These are phyloP conservation scores for Nothura maculosa DNA, from an alignment of 2,797 vertebrate species.

Conservation along the genomic window DNA sequence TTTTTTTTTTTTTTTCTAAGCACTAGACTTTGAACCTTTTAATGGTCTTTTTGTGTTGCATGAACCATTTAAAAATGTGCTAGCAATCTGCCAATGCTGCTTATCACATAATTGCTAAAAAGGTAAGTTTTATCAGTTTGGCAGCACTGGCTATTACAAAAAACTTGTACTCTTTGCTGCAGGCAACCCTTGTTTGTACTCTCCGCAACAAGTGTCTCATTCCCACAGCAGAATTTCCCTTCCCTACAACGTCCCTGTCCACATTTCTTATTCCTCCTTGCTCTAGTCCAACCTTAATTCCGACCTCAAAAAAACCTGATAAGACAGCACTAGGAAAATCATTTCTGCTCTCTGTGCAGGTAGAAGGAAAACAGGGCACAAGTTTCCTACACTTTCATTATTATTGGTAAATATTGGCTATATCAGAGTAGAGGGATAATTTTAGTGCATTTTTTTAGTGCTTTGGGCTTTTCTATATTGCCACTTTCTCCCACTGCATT, in stretches of 20 bases:
- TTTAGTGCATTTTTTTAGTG: not conserved
- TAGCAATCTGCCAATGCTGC: not conserved
- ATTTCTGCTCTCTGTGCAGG: not conserved
- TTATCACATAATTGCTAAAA: not conserved
- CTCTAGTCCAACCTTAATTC: not conserved
- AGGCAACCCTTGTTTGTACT: not conserved
- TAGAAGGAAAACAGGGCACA: not conserved
- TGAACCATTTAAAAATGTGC: not conserved
- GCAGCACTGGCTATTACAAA: not conserved
- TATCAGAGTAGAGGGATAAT: not conserved
- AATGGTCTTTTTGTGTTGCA: not conserved
- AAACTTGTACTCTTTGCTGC: not conserved
- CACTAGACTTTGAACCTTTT: not conserved
- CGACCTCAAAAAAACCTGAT: not conserved
- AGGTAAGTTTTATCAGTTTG: constrained; percentile 1
- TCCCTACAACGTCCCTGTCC: not conserved
- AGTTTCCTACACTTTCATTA: not conserved
- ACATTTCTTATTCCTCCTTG: not conserved
- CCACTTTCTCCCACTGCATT: not conserved
- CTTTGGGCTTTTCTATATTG: not conserved
- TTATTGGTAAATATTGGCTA: not conserved
- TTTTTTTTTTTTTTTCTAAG: not conserved
- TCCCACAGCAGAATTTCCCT: not conserved
- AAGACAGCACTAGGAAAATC: not conserved
- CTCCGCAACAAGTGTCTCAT: not conserved